These are phyloP conservation scores for Craterocephalus amniculus DNA, from an alignment of 2,797 vertebrate genomes.

Conservation along the genomic window DNA sequence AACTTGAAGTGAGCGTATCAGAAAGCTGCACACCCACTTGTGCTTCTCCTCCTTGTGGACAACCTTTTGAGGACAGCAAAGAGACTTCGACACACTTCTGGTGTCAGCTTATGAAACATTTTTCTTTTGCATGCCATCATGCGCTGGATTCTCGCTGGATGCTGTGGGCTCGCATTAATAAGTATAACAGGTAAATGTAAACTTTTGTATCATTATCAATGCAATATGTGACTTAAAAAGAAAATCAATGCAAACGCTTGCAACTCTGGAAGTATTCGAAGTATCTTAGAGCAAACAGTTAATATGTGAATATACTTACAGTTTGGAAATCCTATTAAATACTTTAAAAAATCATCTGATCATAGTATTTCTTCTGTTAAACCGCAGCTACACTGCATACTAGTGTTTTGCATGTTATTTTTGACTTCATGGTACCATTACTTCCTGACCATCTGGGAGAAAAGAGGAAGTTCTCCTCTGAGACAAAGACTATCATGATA, in stretches of 20 bases:
- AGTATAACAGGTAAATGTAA: constrained; percentile 72
- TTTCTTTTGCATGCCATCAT: constrained; percentile 54
- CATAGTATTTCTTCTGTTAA: constrained; percentile 16
- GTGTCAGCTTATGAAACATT: background rate
- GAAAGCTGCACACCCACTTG: constrained; percentile 8
- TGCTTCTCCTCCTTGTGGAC: constrained; percentile 15
- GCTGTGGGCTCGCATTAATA: constrained; percentile 60
- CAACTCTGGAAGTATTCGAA: background rate
- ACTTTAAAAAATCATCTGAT: background rate
- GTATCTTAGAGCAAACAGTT: background rate
- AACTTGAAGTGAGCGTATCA: background rate
- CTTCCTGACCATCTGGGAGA: constrained; percentile 82
- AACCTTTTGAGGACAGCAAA: constrained; percentile 12
- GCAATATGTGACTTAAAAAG: background rate
- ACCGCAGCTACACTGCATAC: constrained; percentile 11
- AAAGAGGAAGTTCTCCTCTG: constrained; percentile 81
- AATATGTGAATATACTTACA: background rate
- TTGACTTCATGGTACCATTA: constrained; percentile 54
- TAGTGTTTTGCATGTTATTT: constrained; percentile 77
- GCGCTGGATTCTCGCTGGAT: constrained; percentile 68
- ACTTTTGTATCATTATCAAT: background rate
- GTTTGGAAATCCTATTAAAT: background rate
- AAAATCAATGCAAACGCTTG: background rate
- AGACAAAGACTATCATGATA: constrained; percentile 40
- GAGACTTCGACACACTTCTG: background rate